phyloP scores from a whole-genome alignment of 2,113 vertebrate genomes.

The Scomber japonicus region DNA sequence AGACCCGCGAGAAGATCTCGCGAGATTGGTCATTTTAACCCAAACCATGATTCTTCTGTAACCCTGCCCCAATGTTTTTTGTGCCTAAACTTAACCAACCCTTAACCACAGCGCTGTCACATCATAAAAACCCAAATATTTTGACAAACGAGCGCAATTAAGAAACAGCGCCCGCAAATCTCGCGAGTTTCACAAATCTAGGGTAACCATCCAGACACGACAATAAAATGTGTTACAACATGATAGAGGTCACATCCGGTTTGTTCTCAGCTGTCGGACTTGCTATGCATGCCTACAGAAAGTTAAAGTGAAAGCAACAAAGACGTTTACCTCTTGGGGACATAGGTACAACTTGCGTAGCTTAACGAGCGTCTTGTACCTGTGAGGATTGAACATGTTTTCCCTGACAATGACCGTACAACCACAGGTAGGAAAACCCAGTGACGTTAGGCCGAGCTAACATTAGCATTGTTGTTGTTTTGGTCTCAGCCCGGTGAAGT shows the following conservation, averaged over 20 bases:
- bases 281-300: constrained; percentile 6
- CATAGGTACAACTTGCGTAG: background rate
- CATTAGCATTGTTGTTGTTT: constrained; percentile 50
- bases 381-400: constrained; percentile 72
- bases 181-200: too few species aligned
- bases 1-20: too few species aligned
- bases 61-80: too few species aligned
- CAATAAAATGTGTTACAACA: background rate
- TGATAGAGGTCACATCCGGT: constrained; percentile 54
- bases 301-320: constrained; percentile 13
- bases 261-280: background rate
- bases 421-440: constrained; percentile 77
- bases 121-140: too few species aligned
- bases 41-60: too few species aligned
- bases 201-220: too few species aligned
- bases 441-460: constrained; percentile 30
- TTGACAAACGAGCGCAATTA: too few species aligned
- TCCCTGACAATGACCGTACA: constrained; percentile 77
- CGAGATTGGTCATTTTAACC: too few species aligned
- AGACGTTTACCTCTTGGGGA: constrained; percentile 16
- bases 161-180: too few species aligned
- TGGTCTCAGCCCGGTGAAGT: background rate
- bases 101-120: too few species aligned
- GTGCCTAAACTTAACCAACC: too few species aligned
- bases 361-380: background rate